Evolutionary conservation across 2,113 vertebrate species (phyloP).

Genomic region (Hydropotes inermis): DNA sequence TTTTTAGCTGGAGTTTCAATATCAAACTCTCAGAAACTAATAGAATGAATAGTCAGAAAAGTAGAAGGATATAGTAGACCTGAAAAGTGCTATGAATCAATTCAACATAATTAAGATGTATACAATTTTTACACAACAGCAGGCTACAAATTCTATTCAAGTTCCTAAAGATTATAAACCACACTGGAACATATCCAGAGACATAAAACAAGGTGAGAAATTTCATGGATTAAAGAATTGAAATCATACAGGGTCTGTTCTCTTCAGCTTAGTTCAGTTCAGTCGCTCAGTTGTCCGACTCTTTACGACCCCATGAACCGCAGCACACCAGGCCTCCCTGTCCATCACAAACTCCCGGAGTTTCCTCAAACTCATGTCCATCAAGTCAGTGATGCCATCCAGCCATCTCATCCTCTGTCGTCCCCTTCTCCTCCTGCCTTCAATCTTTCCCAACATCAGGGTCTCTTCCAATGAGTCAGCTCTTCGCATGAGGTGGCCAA

Average conservation of each 20-base stretch:
- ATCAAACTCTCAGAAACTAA: neutral
- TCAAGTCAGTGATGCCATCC: no score
- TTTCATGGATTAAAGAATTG: neutral
- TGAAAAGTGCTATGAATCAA: neutral
- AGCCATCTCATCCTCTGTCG: no score
- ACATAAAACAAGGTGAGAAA: neutral
- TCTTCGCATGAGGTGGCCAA: no score
- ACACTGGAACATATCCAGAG: neutral
- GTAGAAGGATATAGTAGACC: neutral
- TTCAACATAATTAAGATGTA: neutral
- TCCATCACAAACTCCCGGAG: no score
- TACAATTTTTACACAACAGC: neutral
- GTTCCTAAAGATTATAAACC: neutral
- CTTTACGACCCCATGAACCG: no score
- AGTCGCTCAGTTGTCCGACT: no score
- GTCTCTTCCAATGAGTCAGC: no score
- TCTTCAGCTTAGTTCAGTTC: neutral
- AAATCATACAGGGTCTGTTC: neutral
- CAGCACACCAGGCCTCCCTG: no score
- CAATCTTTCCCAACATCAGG: no score
- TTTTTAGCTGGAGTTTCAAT: neutral
- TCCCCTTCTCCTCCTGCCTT: no score
- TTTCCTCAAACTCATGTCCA: no score
- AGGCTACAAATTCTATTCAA: neutral
- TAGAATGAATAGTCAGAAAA: neutral